These are phyloP conservation scores for Ostrea denselamellosa DNA, from an alignment of 1,140 invertebrate genomes.

Conservation along the genomic window DNA sequence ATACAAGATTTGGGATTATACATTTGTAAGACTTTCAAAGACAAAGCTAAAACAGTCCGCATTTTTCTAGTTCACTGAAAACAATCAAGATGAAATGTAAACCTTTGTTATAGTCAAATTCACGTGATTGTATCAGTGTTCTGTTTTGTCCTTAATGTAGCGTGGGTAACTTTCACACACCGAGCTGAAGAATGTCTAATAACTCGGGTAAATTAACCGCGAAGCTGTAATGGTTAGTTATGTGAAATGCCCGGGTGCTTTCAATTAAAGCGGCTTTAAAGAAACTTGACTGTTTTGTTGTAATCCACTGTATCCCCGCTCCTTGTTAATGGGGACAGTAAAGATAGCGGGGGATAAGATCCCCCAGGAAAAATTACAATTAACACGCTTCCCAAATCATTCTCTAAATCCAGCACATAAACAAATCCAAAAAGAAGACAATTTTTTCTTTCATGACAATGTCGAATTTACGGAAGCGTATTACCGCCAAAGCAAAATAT, in stretches of 20 bases:
- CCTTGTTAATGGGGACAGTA: neutral
- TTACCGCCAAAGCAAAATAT: too few relatives aligned
- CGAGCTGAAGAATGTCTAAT: neutral
- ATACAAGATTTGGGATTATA: too few relatives aligned
- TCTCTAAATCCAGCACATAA: too few relatives aligned
- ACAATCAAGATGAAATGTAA: neutral
- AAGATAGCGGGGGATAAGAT: neutral
- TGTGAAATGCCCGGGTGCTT: conserved; percentile 34
- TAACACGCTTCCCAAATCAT: neutral
- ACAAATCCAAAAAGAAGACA: too few relatives aligned
- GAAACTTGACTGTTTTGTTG: neutral
- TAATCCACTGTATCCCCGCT: neutral
- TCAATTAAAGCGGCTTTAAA: conserved; percentile 34
- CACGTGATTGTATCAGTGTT: neutral
- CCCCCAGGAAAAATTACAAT: neutral
- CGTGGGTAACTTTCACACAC: conserved; percentile 30
- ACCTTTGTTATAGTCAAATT: neutral
- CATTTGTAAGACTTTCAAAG: too few relatives aligned
- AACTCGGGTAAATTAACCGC: conserved; percentile 29
- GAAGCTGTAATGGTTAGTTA: conserved; percentile 17
- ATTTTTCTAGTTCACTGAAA: too few relatives aligned
- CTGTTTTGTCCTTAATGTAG: neutral
- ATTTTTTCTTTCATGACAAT: too few relatives aligned
- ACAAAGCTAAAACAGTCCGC: too few relatives aligned
- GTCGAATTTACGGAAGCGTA: too few relatives aligned